Percentiles rank a stretch among this genome's conserved stretches.
phyloP scores from a whole-genome alignment of 2,113 vertebrate genomes.

The Phycodurus eques region DNA sequence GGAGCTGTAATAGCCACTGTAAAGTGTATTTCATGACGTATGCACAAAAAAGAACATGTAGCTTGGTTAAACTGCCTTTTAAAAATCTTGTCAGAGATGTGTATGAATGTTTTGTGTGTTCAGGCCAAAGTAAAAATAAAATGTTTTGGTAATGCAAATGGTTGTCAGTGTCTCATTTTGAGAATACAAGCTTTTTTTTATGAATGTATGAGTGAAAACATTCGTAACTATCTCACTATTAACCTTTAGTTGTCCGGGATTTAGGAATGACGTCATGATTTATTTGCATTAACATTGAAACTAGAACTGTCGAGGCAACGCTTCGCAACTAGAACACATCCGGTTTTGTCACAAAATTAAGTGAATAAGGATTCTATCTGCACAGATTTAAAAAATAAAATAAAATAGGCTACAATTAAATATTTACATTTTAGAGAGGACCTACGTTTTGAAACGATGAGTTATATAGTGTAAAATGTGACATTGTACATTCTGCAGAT shows the following conservation, averaged over 20 bases:
- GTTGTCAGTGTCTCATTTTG: background rate
- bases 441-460: too few species aligned
- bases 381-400: background rate
- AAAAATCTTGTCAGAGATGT: background rate
- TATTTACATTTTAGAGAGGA: too few species aligned
- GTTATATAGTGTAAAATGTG: too few species aligned
- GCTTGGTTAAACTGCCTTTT: slow-evolving; percentile 2
- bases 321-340: background rate
- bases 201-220: background rate
- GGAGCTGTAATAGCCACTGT: background rate
- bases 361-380: background rate
- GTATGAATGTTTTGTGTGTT: background rate
- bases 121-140: background rate
- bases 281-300: background rate
- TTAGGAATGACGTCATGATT: background rate
- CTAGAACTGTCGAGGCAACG: background rate
- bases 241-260: background rate
- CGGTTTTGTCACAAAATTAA: background rate
- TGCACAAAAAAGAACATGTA: background rate
- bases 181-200: too few species aligned
- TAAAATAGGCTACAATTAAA: too few species aligned
- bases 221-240: background rate
- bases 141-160: background rate
- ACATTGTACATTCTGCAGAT: too few species aligned
- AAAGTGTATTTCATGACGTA: background rate